phyloP scores from a whole-genome alignment of 1,140 invertebrate genomes.

The Apis dorsata region DNA sequence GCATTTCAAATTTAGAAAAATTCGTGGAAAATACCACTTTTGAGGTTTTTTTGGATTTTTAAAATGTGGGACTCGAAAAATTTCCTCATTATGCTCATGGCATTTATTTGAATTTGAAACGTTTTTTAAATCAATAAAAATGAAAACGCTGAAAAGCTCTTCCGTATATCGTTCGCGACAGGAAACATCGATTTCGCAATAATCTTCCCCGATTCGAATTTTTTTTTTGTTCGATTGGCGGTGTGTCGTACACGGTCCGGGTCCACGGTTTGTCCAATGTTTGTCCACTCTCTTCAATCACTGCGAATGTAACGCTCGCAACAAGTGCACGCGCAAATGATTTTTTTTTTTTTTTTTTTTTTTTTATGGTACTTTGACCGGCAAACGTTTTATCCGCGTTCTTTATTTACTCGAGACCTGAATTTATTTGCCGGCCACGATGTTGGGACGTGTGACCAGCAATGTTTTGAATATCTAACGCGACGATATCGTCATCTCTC shows the following conservation, averaged over 20 bases:
- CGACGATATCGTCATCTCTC: neutral
- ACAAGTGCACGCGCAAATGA: constrained; percentile 41
- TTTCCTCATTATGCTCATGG: too few species aligned
- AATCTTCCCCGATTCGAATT: constrained; percentile 30
- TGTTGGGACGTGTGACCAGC: neutral
- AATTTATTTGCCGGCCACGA: constrained; percentile 37
- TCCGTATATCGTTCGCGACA: neutral
- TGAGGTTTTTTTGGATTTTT: too few species aligned
- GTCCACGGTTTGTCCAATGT: constrained; percentile 9
- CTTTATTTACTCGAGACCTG: constrained; percentile 38
- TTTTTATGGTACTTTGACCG: constrained; percentile 45
- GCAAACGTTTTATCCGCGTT: constrained; percentile 44
- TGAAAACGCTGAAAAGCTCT: too few species aligned
- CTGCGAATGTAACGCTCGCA: constrained; percentile 27
- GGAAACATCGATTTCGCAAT: constrained; percentile 16
- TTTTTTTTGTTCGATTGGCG: neutral
- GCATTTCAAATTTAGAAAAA: too few species aligned
- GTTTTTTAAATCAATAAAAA: neutral
- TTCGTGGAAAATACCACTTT: too few species aligned
- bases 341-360: constrained; percentile 22
- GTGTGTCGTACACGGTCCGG: neutral
- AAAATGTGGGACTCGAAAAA: too few species aligned
- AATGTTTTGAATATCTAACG: constrained; percentile 34
- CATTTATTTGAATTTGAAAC: neutral
- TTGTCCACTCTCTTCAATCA: constrained; percentile 22